Evolutionary conservation across 1,140 invertebrate genomes (phyloP).

Genomic region (Triops longicaudatus): DNA sequence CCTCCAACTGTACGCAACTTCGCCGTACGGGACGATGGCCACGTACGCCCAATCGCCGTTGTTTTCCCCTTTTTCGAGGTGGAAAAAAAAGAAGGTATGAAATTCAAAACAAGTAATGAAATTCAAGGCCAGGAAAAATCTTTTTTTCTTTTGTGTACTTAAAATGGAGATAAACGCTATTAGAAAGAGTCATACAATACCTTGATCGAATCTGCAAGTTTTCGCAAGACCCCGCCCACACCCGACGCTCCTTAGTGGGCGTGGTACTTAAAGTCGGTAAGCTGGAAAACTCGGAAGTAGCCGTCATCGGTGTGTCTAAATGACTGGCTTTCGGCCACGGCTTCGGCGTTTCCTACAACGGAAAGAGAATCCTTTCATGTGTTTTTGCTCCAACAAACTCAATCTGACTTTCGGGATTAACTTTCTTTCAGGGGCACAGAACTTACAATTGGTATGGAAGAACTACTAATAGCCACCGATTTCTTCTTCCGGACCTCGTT

Average conservation of each 20-base stretch:
- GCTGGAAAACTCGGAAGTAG: neutral
- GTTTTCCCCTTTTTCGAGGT: neutral
- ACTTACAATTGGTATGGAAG: neutral
- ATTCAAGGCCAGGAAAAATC: neutral
- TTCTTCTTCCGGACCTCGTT: neutral
- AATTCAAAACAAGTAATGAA: neutral
- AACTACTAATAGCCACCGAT: neutral
- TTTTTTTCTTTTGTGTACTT: no score
- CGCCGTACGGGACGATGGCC: slow-evolving; percentile 4
- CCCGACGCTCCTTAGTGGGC: neutral
- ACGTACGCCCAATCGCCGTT: neutral
- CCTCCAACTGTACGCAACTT: neutral
- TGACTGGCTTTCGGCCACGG: neutral
- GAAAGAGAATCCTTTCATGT: neutral
- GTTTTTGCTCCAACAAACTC: no score
- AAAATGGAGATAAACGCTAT: neutral
- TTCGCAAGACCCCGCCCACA: neutral
- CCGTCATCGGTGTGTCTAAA: neutral
- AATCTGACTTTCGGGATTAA: no score
- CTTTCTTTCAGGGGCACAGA: no score
- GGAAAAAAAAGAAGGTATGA: neutral
- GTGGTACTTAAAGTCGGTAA: neutral
- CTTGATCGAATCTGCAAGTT: neutral
- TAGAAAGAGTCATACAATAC: neutral
- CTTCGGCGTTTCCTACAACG: neutral